Percentiles rank a stretch among this genome's conserved stretches.
Evolutionary conservation across 1,140 invertebrate genomes (phyloP).

Genomic region (Batillaria attramentaria): DNA sequence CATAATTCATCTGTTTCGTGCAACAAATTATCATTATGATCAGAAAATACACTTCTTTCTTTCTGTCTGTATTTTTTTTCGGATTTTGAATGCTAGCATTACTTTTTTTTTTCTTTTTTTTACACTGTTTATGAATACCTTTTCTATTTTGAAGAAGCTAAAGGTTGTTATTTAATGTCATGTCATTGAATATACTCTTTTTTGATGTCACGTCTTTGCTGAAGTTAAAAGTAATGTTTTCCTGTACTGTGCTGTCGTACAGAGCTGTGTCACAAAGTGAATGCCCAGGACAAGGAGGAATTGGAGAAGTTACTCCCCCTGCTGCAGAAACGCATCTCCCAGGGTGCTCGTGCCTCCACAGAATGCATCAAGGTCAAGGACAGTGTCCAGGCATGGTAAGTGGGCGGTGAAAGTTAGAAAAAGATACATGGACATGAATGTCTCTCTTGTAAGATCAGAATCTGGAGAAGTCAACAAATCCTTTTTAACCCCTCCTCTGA

Average conservation of each 20-base stretch:
- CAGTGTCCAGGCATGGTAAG: slow-evolving; percentile 25
- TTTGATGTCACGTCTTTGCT: background rate
- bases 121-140: no score
- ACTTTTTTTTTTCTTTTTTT: no score
- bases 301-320: slow-evolving; percentile 19
- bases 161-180: background rate
- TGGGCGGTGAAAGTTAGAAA: no score
- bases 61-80: no score
- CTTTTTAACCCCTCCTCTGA: no score
- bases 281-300: slow-evolving; percentile 6
- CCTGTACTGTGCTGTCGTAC: background rate
- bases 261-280: slow-evolving; percentile 29
- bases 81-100: no score
- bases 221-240: background rate
- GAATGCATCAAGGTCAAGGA: slow-evolving; percentile 25
- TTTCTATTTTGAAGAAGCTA: no score
- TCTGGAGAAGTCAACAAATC: no score
- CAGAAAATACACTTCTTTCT: no score
- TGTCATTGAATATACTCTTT: background rate
- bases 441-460: no score
- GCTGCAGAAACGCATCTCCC: slow-evolving; percentile 22
- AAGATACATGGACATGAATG: no score
- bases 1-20: background rate
- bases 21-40: no score
- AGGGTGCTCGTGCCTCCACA: slow-evolving; percentile 1